Evolutionary conservation across 1,140 invertebrate species (phyloP).

Genomic region (Hycleus cichorii): DNA sequence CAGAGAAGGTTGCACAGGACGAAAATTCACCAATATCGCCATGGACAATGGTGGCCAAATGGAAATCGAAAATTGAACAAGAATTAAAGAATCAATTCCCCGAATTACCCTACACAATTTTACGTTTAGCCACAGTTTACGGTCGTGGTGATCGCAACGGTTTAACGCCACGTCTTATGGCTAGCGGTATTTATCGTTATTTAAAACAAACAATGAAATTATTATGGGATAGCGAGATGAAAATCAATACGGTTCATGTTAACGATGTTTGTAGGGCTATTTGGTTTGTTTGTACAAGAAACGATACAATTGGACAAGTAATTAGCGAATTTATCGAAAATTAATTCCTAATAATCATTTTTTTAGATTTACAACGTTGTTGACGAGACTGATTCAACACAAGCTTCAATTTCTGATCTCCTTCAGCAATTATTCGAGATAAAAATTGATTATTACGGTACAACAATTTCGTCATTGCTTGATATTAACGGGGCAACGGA

Average conservation of each 20-base stretch:
- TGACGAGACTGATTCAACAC: conserved; percentile 74
- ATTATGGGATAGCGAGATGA: conserved; percentile 75
- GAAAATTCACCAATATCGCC: conserved; percentile 70
- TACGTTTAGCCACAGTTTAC: conserved; percentile 81
- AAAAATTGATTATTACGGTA: conserved; percentile 79
- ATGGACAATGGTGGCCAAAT: conserved; percentile 75
- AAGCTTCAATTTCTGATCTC: conserved; percentile 70
- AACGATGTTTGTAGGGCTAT: conserved; percentile 72
- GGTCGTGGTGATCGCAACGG: conserved; percentile 75
- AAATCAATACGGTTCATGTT: conserved; percentile 84
- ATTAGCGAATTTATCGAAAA: too few species aligned
- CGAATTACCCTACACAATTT: conserved; percentile 67
- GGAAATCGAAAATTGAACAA: conserved; percentile 64
- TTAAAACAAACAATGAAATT: conserved; percentile 85
- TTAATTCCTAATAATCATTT: too few species aligned
- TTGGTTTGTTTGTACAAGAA: conserved; percentile 56
- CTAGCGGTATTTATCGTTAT: conserved; percentile 82
- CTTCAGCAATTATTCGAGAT: conserved; percentile 79
- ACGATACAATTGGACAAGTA: conserved; percentile 41
- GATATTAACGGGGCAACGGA: conserved; percentile 72
- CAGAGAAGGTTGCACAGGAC: conserved; percentile 68
- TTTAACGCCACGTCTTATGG: conserved; percentile 72
- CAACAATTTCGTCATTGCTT: conserved; percentile 66
- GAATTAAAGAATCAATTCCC: conserved; percentile 55
- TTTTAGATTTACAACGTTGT: conserved; percentile 70